Conservation (phyloP, 2,113 vertebrate species). For the Forbesichthys papilliferus region DNA sequence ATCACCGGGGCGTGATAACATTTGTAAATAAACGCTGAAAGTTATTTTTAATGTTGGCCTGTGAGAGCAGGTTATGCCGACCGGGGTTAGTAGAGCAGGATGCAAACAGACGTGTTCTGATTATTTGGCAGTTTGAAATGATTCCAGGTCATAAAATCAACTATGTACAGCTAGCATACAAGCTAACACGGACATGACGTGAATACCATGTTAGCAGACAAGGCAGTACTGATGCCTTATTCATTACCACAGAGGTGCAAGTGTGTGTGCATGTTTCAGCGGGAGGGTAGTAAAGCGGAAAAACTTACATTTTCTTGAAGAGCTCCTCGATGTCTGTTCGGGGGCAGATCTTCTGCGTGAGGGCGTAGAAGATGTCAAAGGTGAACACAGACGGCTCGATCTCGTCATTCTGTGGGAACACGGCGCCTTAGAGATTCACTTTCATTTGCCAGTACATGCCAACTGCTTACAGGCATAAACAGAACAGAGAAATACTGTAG, state of each 20-base stretch:
- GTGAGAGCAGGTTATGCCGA: constrained; percentile 85
- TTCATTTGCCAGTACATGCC: no score
- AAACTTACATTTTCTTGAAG: constrained; percentile 95
- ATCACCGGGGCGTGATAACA: constrained; percentile 17
- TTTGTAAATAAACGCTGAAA: constrained; percentile 42
- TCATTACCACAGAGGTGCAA: constrained; percentile 12
- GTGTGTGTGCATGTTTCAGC: background rate
- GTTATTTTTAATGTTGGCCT: constrained; percentile 80
- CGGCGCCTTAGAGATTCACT: background rate
- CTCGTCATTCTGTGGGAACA: constrained; percentile 90
- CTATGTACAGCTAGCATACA: background rate
- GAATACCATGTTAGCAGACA: background rate
- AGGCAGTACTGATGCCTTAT: background rate
- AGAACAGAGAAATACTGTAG: no score
- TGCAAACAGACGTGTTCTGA: constrained; percentile 63
- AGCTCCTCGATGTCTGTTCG: constrained; percentile 97
- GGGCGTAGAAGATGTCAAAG: constrained; percentile 96
- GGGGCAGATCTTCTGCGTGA: constrained; percentile 98
- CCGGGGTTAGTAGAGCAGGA: constrained; percentile 88
- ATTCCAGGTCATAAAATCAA: background rate
- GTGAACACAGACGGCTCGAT: constrained; percentile 93
- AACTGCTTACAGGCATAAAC: no score
- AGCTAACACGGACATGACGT: constrained; percentile 1
- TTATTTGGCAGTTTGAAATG: constrained; percentile 14
- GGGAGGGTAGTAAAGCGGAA: background rate